Evolutionary conservation across 2,888 invertebrate species (phyloP), one percentile per base, ranked within the genome.

Genomic region (Thymelicus sylvestris): DNA sequence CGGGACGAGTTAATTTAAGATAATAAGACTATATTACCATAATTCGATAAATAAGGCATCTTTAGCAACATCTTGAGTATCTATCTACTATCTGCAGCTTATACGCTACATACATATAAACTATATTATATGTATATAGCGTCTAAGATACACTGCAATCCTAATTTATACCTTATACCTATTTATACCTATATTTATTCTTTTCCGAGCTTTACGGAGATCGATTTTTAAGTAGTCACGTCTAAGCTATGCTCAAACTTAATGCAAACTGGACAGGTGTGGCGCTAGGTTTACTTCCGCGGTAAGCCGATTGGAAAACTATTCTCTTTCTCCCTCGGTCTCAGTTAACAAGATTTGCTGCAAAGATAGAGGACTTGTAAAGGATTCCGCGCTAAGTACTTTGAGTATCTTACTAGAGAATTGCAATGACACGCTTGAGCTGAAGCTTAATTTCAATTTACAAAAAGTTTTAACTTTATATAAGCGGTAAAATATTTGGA

Each of bases 271-370:
- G 12, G 5, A 7, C 52, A 52, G 19, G 12, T 55, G 73, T 72
- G 73, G 41, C 57, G 64, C 55, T 66, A 59, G 63, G 73, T 50
- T 80, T 74, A 79, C 75, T 78, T 57, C 66, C n/a, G 15, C 12
- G 24, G 72, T 86, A 88, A 88, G 87, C 86, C 83, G 87, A 89
- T 88, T 87, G 83, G 83, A 83, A 84, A 85, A 86, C 86, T 80
- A 84, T 83, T 79, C 80, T 79, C 80, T 80, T 74, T 72, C 76
- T 24, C 55, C 5, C 48, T 50, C 15, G 15, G 50, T 52, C 8
- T 72, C 57, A 71, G 72, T 77, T 85, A 85, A 87, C 85, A 85
- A 85, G 86, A 86, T 88, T 87, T 81, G 74, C 73, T 74, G 67
- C 73, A 81, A 77, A 80, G 80, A 80, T 78, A 76, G 74, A 74